phyloP scores from a whole-genome alignment of 2,797 vertebrate species.

The Discoglossus pictus region DNA sequence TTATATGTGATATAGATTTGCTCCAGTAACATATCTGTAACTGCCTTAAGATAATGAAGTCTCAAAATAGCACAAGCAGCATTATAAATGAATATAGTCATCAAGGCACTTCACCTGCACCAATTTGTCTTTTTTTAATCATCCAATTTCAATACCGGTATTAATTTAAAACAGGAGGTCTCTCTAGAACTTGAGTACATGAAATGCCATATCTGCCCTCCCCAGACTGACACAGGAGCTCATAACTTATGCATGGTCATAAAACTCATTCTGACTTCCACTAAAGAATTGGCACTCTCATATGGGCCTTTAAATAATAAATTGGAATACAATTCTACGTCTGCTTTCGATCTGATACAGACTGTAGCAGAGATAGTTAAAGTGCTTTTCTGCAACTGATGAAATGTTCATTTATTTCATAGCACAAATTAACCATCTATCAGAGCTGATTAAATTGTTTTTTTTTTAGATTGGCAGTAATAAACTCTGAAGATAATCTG shows the following conservation, averaged over 20 bases:
- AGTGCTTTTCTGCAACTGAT: background rate
- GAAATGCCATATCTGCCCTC: slow-evolving; percentile 42
- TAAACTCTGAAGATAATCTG: too few relatives aligned
- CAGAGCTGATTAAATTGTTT: too few relatives aligned
- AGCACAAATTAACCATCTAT: too few relatives aligned
- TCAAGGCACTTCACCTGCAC: slow-evolving; percentile 10
- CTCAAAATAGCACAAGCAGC: slow-evolving; percentile 18
- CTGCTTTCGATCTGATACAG: background rate
- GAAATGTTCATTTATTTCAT: slow-evolving; percentile 2
- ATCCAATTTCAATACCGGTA: slow-evolving; percentile 33
- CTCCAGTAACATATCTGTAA: slow-evolving; percentile 3
- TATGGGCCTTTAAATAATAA: slow-evolving; percentile 22
- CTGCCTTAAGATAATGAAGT: slow-evolving; percentile 1
- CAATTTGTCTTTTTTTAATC: slow-evolving; percentile 45
- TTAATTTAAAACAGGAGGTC: slow-evolving; percentile 34
- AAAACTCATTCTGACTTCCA: slow-evolving; percentile 32
- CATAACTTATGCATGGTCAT: slow-evolving; percentile 39
- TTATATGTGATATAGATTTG: slow-evolving; percentile 25
- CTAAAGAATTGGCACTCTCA: slow-evolving; percentile 4
- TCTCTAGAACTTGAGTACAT: slow-evolving; percentile 36
- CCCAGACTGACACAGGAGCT: slow-evolving; percentile 32
- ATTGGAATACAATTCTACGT: slow-evolving; percentile 16
- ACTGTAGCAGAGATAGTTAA: background rate
- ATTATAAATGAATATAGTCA: slow-evolving; percentile 25
- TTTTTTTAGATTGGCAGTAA: too few relatives aligned